Conservation (phyloP, 2,888 invertebrate species). For the Carabus problematicus region DNA sequence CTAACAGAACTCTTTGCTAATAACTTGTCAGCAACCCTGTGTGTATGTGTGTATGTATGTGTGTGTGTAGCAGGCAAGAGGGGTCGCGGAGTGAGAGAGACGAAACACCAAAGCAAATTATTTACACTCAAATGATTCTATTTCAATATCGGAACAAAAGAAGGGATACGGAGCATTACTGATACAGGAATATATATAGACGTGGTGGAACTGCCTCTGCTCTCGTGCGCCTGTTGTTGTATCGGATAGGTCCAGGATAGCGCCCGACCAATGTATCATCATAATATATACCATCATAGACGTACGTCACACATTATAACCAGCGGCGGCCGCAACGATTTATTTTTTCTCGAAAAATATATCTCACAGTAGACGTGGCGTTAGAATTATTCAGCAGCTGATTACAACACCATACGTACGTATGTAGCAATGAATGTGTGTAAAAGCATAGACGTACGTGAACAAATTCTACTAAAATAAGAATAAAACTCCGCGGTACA, state of each 20-base stretch:
- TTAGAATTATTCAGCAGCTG: too few species aligned
- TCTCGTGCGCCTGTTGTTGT: conserved; percentile 6
- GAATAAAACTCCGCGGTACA: too few species aligned
- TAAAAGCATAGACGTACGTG: too few species aligned
- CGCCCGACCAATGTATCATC: too few species aligned
- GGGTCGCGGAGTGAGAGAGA: conserved; percentile 51
- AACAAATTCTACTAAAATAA: too few species aligned
- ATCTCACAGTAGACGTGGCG: too few species aligned
- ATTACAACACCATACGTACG: too few species aligned
- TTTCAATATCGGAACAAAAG: conserved; percentile 72
- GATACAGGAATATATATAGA: conserved; percentile 25
- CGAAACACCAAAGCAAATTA: conserved; percentile 69
- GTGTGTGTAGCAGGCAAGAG: conserved; percentile 36
- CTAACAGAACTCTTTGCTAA: conserved; percentile 50
- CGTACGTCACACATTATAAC: too few species aligned
- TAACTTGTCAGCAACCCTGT: conserved; percentile 54
- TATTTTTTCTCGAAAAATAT: too few species aligned
- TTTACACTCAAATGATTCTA: conserved; percentile 75
- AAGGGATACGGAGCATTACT: conserved; percentile 58
- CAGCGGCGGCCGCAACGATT: too few species aligned
- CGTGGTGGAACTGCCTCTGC: conserved; percentile 17
- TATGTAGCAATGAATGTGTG: too few species aligned
- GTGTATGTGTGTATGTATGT: conserved; percentile 23
- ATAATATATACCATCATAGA: too few species aligned
- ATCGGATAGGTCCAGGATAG: background rate